These are phyloP conservation scores for Malurus elegans DNA, from an alignment of 2,113 vertebrate species.

Conservation along the genomic window DNA sequence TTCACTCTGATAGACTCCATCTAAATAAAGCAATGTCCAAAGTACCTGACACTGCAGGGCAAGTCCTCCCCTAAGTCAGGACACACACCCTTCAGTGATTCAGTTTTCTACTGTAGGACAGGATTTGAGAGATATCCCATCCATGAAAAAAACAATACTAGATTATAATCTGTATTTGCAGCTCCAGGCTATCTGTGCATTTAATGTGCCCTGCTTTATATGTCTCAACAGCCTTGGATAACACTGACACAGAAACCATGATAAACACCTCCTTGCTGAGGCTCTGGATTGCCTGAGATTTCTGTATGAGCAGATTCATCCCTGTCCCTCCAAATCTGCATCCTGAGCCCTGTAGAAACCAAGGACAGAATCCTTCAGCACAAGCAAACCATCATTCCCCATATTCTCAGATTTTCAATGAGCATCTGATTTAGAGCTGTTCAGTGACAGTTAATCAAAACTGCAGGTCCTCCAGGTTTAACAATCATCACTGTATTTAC, in stretches of 20 bases:
- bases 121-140: background rate
- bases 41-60: accelerated
- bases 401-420: background rate
- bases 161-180: background rate
- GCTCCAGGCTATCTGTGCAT: background rate
- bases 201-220: background rate
- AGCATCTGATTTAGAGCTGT: background rate
- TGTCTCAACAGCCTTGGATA: background rate
- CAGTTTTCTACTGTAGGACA: background rate
- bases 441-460: background rate
- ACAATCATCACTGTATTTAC: background rate
- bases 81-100: background rate
- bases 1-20: background rate
- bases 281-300: background rate
- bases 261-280: background rate
- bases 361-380: background rate
- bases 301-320: background rate
- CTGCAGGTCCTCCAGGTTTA: background rate
- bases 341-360: background rate
- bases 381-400: background rate
- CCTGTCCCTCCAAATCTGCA: background rate
- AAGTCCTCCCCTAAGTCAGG: background rate
- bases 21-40: background rate
- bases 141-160: background rate
- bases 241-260: background rate